Conservation (phyloP, 2,888 invertebrate genomes). For the Heliconius aoede region DNA sequence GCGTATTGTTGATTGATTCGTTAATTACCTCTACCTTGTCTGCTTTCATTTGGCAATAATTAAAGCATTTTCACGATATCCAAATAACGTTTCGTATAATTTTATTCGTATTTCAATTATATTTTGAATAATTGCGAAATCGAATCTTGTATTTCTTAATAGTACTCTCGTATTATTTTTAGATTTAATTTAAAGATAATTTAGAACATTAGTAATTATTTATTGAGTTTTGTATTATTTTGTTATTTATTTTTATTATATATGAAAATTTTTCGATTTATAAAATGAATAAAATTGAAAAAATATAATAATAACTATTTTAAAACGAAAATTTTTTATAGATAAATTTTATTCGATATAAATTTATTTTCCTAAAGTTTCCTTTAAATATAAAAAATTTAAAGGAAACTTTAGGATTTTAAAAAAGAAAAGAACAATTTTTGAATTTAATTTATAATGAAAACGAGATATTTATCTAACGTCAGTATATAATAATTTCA, state of each 20-base stretch:
- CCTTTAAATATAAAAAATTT: no score
- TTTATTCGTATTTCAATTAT: slow-evolving; percentile 8
- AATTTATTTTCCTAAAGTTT: no score
- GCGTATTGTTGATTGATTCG: slow-evolving; percentile 21
- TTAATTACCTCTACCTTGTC: slow-evolving; percentile 13
- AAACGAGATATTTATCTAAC: no score
- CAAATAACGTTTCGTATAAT: slow-evolving; percentile 15
- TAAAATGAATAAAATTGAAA: no score
- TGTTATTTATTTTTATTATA: neutral
- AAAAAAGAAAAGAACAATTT: no score
- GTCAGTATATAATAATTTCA: no score
- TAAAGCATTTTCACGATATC: slow-evolving; percentile 17
- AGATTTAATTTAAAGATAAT: neutral
- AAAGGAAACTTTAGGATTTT: no score
- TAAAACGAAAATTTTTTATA: no score
- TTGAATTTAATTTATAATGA: no score
- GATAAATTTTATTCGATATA: no score
- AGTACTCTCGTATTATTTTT: neutral
- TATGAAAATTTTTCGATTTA: no score
- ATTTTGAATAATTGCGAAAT: slow-evolving; percentile 4
- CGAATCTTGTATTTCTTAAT: neutral
- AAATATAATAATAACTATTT: no score
- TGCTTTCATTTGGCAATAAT: slow-evolving; percentile 21
- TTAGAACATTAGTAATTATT: neutral
- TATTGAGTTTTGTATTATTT: neutral